Percentiles rank a stretch among this genome's conserved stretches.
Conservation (phyloP, 2,888 invertebrate genomes). For the Sussaba pulchella region DNA sequence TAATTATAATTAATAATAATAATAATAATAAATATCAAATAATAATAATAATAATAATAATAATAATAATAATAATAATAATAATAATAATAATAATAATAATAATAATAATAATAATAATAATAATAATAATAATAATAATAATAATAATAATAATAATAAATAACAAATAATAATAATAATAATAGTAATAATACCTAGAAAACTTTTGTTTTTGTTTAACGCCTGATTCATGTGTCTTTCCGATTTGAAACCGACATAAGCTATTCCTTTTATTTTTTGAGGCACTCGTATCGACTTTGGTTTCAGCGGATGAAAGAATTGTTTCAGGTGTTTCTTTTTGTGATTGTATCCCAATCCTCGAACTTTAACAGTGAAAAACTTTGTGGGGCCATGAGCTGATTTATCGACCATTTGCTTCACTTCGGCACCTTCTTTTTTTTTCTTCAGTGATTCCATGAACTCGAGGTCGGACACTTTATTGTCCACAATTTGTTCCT, state of each 20-base stretch:
- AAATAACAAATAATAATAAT: no score
- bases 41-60: no score
- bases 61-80: no score
- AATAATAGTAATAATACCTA: no score
- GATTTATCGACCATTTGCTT: constrained; percentile 76
- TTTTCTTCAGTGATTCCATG: constrained; percentile 89
- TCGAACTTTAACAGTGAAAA: constrained; percentile 90
- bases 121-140: no score
- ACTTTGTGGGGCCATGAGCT: constrained; percentile 76
- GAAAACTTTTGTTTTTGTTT: constrained; percentile 93
- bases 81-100: no score
- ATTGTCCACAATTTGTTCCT: constrained; percentile 88
- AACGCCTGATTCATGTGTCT: constrained; percentile 92
- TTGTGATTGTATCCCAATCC: constrained; percentile 92
- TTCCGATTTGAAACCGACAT: constrained; percentile 95
- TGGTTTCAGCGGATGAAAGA: constrained; percentile 92
- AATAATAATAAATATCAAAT: no score
- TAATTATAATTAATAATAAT: no score
- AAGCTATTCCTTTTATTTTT: constrained; percentile 93
- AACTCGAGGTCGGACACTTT: constrained; percentile 93
- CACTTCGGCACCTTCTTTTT: constrained; percentile 77
- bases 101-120: no score
- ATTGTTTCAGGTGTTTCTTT: constrained; percentile 93
- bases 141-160: no score
- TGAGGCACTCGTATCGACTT: constrained; percentile 92